A percentile compares a stretch with the other conserved stretches of the same genome.
These are phyloP conservation scores for Solea solea DNA, from an alignment of 2,113 vertebrate species.

Conservation along the genomic window DNA sequence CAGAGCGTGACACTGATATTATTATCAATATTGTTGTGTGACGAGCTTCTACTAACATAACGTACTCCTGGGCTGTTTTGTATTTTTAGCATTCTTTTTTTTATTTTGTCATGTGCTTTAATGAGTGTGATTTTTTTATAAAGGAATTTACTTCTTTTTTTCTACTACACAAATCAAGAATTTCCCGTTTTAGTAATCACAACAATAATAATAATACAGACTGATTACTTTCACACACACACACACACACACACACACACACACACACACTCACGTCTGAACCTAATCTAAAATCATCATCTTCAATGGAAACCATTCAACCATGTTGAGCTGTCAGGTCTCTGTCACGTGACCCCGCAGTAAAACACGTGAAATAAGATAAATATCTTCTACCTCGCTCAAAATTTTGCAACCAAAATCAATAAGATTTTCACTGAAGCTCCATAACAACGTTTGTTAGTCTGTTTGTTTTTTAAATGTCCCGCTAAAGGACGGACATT, in stretches of 20 bases:
- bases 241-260: constrained; percentile 18
- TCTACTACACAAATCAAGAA: constrained; percentile 46
- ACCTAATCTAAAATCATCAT: constrained; percentile 18
- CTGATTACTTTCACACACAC: constrained; percentile 23
- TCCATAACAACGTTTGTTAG: neutral
- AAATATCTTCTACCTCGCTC: constrained; percentile 47
- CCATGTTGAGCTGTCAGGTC: no score
- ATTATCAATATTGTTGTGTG: constrained; percentile 73
- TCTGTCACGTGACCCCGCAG: neutral
- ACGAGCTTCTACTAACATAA: constrained; percentile 71
- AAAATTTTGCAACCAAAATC: constrained; percentile 1
- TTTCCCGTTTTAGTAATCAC: constrained; percentile 27
- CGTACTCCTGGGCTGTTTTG: constrained; percentile 69
- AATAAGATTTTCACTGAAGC: constrained; percentile 5
- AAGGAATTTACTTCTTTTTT: constrained; percentile 49
- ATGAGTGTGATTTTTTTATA: constrained; percentile 40
- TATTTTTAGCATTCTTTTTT: constrained; percentile 68
- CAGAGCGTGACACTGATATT: constrained; percentile 53
- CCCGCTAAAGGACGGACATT: no score
- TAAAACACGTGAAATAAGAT: constrained; percentile 7
- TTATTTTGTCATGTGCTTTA: constrained; percentile 63
- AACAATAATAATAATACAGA: constrained; percentile 42
- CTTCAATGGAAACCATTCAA: constrained; percentile 14
- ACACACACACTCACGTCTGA: constrained; percentile 9
- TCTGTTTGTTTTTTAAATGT: no score